phyloP scores from a whole-genome alignment of 2,797 vertebrate genomes.

The Sylvilagus floridanus region DNA sequence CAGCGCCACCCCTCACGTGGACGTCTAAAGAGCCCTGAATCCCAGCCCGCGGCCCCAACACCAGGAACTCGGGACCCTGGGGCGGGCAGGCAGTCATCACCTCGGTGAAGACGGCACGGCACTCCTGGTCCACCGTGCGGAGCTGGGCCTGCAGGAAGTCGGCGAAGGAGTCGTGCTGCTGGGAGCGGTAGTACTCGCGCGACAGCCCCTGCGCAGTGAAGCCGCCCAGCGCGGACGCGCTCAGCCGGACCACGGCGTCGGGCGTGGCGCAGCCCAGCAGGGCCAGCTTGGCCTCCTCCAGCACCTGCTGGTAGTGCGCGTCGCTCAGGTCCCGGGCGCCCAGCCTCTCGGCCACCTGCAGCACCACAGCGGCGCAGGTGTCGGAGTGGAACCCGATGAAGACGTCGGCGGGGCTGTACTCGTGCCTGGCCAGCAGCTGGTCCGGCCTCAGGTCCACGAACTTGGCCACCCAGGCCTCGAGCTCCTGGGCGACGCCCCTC shows the following conservation, averaged over 20 bases:
- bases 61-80: not conserved
- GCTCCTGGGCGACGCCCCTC: conserved; percentile 86
- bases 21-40: not conserved
- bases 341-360: conserved; percentile 90
- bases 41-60: no score
- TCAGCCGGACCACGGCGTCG: conserved; percentile 93
- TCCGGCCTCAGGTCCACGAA: conserved; percentile 85
- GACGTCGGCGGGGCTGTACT: conserved; percentile 91
- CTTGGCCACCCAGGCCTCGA: conserved; percentile 90
- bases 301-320: conserved; percentile 81
- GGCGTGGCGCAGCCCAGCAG: conserved; percentile 96
- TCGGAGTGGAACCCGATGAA: conserved; percentile 96
- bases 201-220: conserved; percentile 86
- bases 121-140: not conserved
- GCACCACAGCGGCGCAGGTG: conserved; percentile 95
- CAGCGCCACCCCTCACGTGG: accelerated
- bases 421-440: conserved; percentile 77
- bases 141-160: conserved; percentile 91
- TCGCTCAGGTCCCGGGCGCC: conserved; percentile 37
- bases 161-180: conserved; percentile 91
- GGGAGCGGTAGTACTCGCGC: conserved; percentile 90
- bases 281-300: conserved; percentile 88
- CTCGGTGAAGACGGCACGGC: conserved; percentile 91
- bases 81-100: conserved; percentile 83
- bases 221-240: conserved; percentile 83